Evolutionary conservation across 2,888 invertebrate species (phyloP), one percentile per base, ranked within the genome.

Genomic region (Pandemis heparana): DNA sequence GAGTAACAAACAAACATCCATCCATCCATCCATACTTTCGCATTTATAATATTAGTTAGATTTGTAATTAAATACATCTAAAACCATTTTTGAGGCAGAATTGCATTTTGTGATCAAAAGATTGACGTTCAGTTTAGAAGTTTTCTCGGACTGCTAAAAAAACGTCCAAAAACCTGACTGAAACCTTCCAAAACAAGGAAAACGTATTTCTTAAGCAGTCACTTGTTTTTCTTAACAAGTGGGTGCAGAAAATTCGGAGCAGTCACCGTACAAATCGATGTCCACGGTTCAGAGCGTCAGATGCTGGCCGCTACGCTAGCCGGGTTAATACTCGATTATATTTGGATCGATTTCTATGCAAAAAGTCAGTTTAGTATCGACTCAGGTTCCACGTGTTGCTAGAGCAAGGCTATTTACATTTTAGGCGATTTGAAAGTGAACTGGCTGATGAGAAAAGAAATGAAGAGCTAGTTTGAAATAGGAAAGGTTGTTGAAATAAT

Each of bases 211-310:
- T 70, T 18, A 56, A 56, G 12, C 51, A 53, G 51, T 16, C 14
- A 23, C 23, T 60, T 63, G 77, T 81, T 83, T 83, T 82, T 81
- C 68, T 71, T 63, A 70, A 77, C 71, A 79, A 81, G 80, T 86
- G 82, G 87, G 86, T 85, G 87, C 84, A 79, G 79, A 83, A 83
- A 84, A 85, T 84, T 80, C 83, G 80, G 82, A 80, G 83, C 77
- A 77, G 76, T 77, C 82, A 83, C 83, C 87, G 82, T 83, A 71
- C 77, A 85, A 91, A 90, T 90, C 84, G 85, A 91, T 92, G 79
- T 87, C 79, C 81, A 89, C 85, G 90, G 90, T 88, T 87, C 85
- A 84, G 82, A 81, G 78, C 79, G 75, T 82, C 77, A 77, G 83
- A 81, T 78, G 82, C 85, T 85, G 86, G 78, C 82, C 53, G 53